Percentiles rank a stretch among this genome's conserved stretches.
Evolutionary conservation across 1,140 invertebrate species (phyloP).

Genomic region (Drosophila takahashii): DNA sequence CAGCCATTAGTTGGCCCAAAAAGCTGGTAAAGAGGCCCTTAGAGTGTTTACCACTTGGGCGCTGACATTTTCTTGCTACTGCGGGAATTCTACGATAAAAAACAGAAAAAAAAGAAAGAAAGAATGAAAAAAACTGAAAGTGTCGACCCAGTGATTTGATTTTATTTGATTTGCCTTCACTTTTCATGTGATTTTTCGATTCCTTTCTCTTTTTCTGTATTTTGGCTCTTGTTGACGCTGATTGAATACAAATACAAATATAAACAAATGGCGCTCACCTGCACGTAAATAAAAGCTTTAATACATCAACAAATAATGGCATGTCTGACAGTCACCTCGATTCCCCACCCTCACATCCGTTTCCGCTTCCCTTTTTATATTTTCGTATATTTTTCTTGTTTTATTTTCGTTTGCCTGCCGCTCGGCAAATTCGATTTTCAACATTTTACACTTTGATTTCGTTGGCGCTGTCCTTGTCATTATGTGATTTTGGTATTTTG

Average conservation of each 20-base stretch:
- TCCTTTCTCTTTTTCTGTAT: slow-evolving; percentile 14
- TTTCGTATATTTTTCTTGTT: slow-evolving; percentile 34
- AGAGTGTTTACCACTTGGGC: slow-evolving; percentile 49
- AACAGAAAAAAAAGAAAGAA: slow-evolving; percentile 2
- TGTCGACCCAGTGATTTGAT: slow-evolving; percentile 54
- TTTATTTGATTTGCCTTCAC: slow-evolving; percentile 73
- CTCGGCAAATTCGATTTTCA: slow-evolving; percentile 73
- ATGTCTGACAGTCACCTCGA: slow-evolving; percentile 61
- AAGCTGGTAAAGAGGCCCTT: slow-evolving; percentile 43
- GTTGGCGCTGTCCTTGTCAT: slow-evolving; percentile 46
- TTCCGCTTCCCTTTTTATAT: slow-evolving; percentile 30
- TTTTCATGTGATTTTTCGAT: slow-evolving; percentile 59
- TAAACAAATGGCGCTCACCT: slow-evolving; percentile 78
- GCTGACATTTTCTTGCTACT: slow-evolving; percentile 39
- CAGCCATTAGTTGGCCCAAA: slow-evolving; percentile 49
- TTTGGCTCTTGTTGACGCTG: slow-evolving; percentile 67
- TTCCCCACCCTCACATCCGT: slow-evolving; percentile 44
- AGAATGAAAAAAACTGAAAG: slow-evolving; percentile 11
- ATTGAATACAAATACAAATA: slow-evolving; percentile 78
- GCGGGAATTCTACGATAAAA: slow-evolving; percentile 36
- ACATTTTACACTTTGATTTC: slow-evolving; percentile 68
- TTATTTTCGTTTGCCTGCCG: slow-evolving; percentile 1
- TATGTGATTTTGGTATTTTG: slow-evolving; percentile 56
- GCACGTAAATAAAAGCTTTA: slow-evolving; percentile 76
- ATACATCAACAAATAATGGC: slow-evolving; percentile 76